Evolutionary conservation across 2,797 vertebrate genomes (phyloP).

Genomic region (Gephyroberyx darwinii): DNA sequence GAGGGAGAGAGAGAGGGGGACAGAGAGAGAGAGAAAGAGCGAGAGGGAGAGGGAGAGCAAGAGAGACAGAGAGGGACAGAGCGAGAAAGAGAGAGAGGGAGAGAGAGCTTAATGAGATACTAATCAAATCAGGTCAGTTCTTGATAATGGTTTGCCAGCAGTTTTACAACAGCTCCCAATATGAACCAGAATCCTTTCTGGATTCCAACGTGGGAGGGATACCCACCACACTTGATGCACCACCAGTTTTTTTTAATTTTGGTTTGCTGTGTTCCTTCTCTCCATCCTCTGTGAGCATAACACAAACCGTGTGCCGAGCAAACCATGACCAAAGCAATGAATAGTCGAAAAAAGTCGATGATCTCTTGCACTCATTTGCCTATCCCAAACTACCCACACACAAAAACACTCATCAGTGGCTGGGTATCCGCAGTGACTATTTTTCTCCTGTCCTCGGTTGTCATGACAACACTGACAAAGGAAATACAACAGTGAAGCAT

Average conservation of each 20-base stretch:
- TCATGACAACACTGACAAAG: too few species aligned
- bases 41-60: neutral
- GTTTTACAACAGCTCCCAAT: conserved; percentile 67
- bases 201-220: conserved; percentile 62
- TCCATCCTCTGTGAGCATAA: conserved; percentile 2
- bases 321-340: conserved; percentile 13
- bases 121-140: conserved; percentile 78
- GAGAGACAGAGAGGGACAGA: neutral
- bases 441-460: too few species aligned
- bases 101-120: conserved; percentile 75
- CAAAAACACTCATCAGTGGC: too few species aligned
- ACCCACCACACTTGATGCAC: conserved; percentile 54
- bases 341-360: neutral
- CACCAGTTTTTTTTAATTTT: conserved; percentile 4
- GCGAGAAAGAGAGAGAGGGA: conserved; percentile 28
- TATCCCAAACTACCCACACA: too few species aligned
- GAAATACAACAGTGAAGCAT: too few species aligned
- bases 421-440: too few species aligned
- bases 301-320: conserved; percentile 12
- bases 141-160: conserved; percentile 65
- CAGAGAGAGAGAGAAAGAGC: neutral
- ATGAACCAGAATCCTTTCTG: conserved; percentile 67
- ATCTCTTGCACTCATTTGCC: too few species aligned
- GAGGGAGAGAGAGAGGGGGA: conserved; percentile 11
- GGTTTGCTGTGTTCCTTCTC: neutral